Conservation (phyloP, 2,888 invertebrate species). For the Clistopyga incitator region DNA sequence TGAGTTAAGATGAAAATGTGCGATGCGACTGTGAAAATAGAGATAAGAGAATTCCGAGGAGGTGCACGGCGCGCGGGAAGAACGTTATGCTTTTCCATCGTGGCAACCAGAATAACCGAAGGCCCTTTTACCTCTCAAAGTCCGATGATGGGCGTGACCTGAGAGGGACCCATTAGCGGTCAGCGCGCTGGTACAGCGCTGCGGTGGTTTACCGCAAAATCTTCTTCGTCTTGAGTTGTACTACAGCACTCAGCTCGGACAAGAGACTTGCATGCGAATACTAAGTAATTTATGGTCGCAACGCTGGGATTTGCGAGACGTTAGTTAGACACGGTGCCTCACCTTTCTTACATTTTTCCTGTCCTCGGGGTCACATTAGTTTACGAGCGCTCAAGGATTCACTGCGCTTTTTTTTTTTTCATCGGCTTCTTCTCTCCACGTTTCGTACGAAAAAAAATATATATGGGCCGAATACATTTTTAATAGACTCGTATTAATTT, state of each 20-base stretch:
- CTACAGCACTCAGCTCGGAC: slow-evolving; percentile 55
- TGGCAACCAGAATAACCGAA: slow-evolving; percentile 27
- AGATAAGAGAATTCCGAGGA: slow-evolving; percentile 58
- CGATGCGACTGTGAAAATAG: slow-evolving; percentile 38
- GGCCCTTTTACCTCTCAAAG: slow-evolving; percentile 55
- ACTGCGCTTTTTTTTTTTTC: neutral
- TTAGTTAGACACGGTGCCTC: slow-evolving; percentile 53
- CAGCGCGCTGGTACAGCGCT: slow-evolving; percentile 69
- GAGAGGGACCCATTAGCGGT: slow-evolving; percentile 77
- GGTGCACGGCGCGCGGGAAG: slow-evolving; percentile 15
- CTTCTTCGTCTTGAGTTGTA: slow-evolving; percentile 50
- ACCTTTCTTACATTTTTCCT: slow-evolving; percentile 41
- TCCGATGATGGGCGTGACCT: slow-evolving; percentile 71
- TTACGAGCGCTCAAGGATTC: slow-evolving; percentile 65
- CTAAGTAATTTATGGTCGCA: slow-evolving; percentile 78
- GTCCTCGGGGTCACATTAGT: slow-evolving; percentile 70
- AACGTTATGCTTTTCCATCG: slow-evolving; percentile 21
- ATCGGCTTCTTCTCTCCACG: no score
- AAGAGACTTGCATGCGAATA: slow-evolving; percentile 66
- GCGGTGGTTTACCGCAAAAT: slow-evolving; percentile 77
- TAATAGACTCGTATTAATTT: no score
- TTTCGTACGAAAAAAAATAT: no score
- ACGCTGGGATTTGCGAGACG: slow-evolving; percentile 70
- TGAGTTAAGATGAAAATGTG: slow-evolving; percentile 23
- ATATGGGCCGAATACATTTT: no score